Conservation (phyloP, 2,113 vertebrate genomes). For the Ptilorrhoa leucosticta region DNA sequence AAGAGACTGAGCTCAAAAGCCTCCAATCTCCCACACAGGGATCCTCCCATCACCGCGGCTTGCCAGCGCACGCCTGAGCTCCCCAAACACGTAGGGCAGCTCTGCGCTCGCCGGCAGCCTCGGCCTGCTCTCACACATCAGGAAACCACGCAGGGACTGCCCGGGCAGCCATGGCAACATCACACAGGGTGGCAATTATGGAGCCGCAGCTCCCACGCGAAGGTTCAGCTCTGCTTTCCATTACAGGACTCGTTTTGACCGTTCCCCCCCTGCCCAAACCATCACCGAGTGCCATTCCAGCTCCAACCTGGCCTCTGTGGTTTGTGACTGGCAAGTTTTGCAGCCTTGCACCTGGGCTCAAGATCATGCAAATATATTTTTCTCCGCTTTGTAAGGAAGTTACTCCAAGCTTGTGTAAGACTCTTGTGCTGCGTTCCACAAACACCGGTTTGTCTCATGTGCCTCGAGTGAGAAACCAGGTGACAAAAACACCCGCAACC, state of each 20-base stretch:
- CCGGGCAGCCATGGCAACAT: constrained; percentile 56
- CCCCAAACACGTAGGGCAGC: constrained; percentile 45
- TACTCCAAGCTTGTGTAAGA: not conserved
- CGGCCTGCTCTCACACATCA: constrained; percentile 31
- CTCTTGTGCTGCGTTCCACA: not conserved
- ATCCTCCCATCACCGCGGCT: not conserved
- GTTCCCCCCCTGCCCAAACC: not conserved
- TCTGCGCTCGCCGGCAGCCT: not conserved
- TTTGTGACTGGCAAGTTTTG: not conserved
- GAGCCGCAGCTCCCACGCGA: not conserved
- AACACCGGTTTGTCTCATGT: fast-evolving
- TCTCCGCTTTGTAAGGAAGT: not conserved
- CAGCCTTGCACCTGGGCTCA: not conserved
- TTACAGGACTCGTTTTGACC: not conserved
- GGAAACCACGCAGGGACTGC: constrained; percentile 28
- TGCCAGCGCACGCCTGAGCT: constrained; percentile 55
- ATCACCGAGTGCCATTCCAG: not conserved
- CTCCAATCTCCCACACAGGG: not conserved
- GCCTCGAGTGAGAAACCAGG: not conserved
- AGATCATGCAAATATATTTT: not conserved
- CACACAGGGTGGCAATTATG: constrained; percentile 36
- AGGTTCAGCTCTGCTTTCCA: constrained; percentile 3
- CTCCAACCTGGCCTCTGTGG: not conserved
- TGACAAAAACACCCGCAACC: not conserved
- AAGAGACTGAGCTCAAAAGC: not conserved